Percentiles rank a stretch among this genome's conserved stretches.
Conservation (phyloP, 1,140 invertebrate species). For the Geopemphigus sp. region DNA sequence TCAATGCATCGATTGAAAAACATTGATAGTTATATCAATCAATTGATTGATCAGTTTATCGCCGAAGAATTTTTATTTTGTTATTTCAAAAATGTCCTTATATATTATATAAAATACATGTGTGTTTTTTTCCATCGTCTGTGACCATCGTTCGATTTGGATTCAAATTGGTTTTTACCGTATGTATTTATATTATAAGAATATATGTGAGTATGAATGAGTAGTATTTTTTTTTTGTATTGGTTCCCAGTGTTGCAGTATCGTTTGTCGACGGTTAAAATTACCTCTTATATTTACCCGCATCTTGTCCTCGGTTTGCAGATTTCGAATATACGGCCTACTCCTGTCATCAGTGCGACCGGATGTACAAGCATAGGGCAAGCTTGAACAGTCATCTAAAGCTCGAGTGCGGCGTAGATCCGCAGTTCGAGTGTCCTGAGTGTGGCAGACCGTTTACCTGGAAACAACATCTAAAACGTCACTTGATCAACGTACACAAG, state of each 20-base stretch:
- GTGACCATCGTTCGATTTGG: no score
- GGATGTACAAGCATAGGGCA: constrained; percentile 56
- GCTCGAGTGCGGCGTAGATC: constrained; percentile 60
- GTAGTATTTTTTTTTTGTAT: no score
- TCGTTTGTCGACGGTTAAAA: background rate
- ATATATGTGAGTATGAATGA: no score
- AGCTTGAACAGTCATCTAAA: constrained; percentile 61
- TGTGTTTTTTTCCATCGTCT: no score
- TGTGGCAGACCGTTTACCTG: constrained; percentile 57
- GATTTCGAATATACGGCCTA: background rate
- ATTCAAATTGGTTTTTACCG: no score
- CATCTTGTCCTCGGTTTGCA: background rate
- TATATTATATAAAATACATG: background rate
- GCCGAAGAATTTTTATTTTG: no score
- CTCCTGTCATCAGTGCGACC: constrained; percentile 54
- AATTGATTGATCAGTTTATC: no score
- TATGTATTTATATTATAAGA: no score
- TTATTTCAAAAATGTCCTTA: background rate
- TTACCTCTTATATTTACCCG: background rate
- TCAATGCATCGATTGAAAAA: background rate
- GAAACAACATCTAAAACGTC: constrained; percentile 53
- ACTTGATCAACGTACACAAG: constrained; percentile 52
- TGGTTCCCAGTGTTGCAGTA: no score
- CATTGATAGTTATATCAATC: no score
- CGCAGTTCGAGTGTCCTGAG: constrained; percentile 57